These are phyloP conservation scores for Drosophila subsilvestris DNA, from an alignment of 2,888 invertebrate species.

Conservation along the genomic window DNA sequence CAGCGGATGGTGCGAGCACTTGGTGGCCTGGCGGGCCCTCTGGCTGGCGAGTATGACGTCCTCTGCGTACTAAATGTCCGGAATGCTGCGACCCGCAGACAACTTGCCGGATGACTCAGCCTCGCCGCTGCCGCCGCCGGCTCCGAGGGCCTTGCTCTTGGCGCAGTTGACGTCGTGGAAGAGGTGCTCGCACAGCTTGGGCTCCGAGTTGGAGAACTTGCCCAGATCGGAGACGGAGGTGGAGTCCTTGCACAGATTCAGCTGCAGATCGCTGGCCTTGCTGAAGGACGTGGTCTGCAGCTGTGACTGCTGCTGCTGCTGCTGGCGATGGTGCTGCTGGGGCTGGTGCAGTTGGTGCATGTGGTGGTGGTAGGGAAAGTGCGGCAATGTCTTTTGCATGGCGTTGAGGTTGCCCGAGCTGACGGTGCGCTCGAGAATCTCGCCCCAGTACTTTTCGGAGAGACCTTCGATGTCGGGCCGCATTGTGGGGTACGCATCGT, in stretches of 20 bases:
- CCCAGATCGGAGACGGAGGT: constrained; percentile 68
- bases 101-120: constrained; percentile 25
- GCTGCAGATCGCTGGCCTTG: constrained; percentile 82
- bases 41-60: constrained; percentile 83
- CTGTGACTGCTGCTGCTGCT: constrained; percentile 52
- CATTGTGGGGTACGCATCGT: constrained; percentile 64
- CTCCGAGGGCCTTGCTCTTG: constrained; percentile 78
- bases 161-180: constrained; percentile 84
- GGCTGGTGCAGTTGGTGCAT: constrained; percentile 44
- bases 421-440: constrained; percentile 91
- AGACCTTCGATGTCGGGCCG: constrained; percentile 88
- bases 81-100: constrained; percentile 74
- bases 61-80: constrained; percentile 84
- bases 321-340: constrained; percentile 50
- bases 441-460: constrained; percentile 90
- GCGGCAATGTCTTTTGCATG: constrained; percentile 85
- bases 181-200: constrained; percentile 83
- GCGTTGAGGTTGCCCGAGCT: constrained; percentile 91
- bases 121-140: constrained; percentile 36
- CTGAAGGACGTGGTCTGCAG: constrained; percentile 83
- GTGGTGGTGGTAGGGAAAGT: constrained; percentile 69
- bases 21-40: constrained; percentile 63
- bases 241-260: constrained; percentile 71
- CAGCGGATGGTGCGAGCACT: constrained; percentile 68
- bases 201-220: constrained; percentile 83